A percentile compares a stretch with the other conserved stretches of the same genome.
phyloP scores from a whole-genome alignment of 1,140 invertebrate species.

The Temnothorax longispinosus region DNA sequence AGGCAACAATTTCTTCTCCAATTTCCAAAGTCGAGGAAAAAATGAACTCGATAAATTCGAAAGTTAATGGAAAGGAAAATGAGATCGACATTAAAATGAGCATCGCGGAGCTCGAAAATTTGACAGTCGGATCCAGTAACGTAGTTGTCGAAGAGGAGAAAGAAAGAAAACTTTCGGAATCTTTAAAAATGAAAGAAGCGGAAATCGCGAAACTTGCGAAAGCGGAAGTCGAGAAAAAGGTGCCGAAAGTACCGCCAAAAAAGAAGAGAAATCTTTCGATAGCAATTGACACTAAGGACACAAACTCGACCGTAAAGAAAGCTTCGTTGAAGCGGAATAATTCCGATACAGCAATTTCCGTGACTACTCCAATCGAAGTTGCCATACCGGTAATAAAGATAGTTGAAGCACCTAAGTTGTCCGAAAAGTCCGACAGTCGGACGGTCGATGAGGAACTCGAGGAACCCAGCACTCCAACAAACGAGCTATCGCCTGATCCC shows the following conservation, averaged over 20 bases:
- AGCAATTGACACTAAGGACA: neutral
- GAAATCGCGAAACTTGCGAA: neutral
- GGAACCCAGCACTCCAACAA: slow-evolving; percentile 76
- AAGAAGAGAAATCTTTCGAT: slow-evolving; percentile 51
- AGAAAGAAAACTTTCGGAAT: neutral
- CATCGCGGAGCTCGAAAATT: neutral
- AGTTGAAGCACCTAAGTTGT: neutral
- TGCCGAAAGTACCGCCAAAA: neutral
- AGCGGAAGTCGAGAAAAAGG: neutral
- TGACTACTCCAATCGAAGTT: slow-evolving; percentile 10
- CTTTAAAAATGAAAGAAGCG: neutral
- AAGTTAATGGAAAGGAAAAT: slow-evolving; percentile 58
- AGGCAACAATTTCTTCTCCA: neutral
- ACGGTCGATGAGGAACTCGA: slow-evolving; percentile 68
- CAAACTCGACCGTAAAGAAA: slow-evolving; percentile 45
- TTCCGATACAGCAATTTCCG: neutral
- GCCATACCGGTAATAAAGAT: slow-evolving; percentile 71
- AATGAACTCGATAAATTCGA: neutral
- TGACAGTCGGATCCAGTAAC: neutral
- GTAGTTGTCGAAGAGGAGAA: slow-evolving; percentile 4
- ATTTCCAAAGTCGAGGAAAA: neutral
- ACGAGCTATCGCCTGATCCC: slow-evolving; percentile 59
- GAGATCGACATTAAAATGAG: slow-evolving; percentile 59
- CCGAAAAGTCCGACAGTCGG: neutral
- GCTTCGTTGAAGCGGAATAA: slow-evolving; percentile 37